Evolutionary conservation across 2,888 invertebrate genomes (phyloP).

Genomic region (Drosophila paracracens): DNA sequence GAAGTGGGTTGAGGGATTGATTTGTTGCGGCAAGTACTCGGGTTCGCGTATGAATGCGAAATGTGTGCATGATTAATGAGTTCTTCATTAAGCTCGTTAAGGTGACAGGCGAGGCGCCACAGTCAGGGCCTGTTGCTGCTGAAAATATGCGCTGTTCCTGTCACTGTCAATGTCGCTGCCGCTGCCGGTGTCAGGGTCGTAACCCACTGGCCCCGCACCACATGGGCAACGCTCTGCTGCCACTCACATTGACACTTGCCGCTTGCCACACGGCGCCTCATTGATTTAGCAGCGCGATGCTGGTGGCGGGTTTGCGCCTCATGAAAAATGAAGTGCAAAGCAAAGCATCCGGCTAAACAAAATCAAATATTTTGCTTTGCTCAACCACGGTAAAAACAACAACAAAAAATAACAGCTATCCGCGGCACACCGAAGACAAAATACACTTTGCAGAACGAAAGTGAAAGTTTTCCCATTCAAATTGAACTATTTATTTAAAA

Average conservation of each 20-base stretch:
- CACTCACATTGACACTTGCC: slow-evolving; percentile 71
- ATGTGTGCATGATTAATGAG: slow-evolving; percentile 78
- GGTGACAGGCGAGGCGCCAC: slow-evolving; percentile 61
- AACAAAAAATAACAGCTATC: background rate
- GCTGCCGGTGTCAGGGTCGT: slow-evolving; percentile 42
- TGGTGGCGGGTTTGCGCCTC: slow-evolving; percentile 53
- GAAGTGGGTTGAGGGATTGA: slow-evolving; percentile 45
- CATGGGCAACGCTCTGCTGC: slow-evolving; percentile 68
- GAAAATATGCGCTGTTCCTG: slow-evolving; percentile 8
- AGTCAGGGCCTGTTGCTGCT: slow-evolving; percentile 62
- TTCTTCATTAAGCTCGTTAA: slow-evolving; percentile 80
- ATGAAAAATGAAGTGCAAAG: slow-evolving; percentile 77
- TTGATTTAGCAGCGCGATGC: slow-evolving; percentile 53
- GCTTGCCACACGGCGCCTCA: slow-evolving; percentile 38
- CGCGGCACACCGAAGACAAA: background rate
- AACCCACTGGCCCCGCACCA: slow-evolving; percentile 49
- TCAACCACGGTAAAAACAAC: slow-evolving; percentile 28
- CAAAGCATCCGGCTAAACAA: slow-evolving; percentile 65
- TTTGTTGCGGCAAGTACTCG: slow-evolving; percentile 68
- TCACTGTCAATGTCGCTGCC: slow-evolving; percentile 31
- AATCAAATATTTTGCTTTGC: slow-evolving; percentile 76
- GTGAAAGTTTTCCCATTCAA: background rate
- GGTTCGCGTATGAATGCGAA: slow-evolving; percentile 69
- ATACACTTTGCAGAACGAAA: background rate
- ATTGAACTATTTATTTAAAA: background rate